A percentile compares a stretch with the other conserved stretches of the same genome.
Conservation (phyloP, 1,140 invertebrate species). For the Cotesia chilonis region DNA sequence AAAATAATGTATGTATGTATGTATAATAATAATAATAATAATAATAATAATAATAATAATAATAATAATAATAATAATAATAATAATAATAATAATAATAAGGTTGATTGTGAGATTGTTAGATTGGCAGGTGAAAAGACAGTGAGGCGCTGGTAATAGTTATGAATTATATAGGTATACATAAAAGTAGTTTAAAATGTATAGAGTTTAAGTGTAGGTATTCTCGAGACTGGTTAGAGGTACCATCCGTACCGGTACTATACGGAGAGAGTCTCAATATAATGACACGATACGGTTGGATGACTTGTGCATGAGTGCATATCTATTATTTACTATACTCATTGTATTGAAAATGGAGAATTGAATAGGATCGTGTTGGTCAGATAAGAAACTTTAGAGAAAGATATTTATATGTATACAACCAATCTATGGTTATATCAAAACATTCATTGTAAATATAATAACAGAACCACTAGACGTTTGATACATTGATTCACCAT, state of each 20-base stretch:
- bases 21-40: too few species aligned
- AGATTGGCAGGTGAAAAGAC: constrained; percentile 5
- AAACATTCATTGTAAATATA: constrained; percentile 6
- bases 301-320: constrained; percentile 39
- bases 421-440: constrained; percentile 23
- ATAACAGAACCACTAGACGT: neutral
- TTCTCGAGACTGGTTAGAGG: too few species aligned
- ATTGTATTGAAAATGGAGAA: constrained; percentile 41
- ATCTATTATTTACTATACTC: constrained; percentile 45
- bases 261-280: constrained; percentile 24
- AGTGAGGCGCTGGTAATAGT: neutral
- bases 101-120: too few species aligned
- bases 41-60: too few species aligned
- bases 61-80: too few species aligned
- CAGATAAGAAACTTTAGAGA: constrained; percentile 30
- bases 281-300: constrained; percentile 42
- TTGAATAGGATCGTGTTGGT: constrained; percentile 34
- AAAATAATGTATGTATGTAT: too few species aligned
- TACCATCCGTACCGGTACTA: too few species aligned
- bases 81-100: too few species aligned
- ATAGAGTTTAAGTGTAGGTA: too few species aligned
- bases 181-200: neutral
- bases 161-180: neutral
- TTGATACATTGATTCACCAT: neutral
- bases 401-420: neutral